A percentile compares a stretch with the other conserved stretches of the same genome.
Evolutionary conservation across 2,888 invertebrate species (phyloP).

Genomic region (Andrena haemorrhoa): DNA sequence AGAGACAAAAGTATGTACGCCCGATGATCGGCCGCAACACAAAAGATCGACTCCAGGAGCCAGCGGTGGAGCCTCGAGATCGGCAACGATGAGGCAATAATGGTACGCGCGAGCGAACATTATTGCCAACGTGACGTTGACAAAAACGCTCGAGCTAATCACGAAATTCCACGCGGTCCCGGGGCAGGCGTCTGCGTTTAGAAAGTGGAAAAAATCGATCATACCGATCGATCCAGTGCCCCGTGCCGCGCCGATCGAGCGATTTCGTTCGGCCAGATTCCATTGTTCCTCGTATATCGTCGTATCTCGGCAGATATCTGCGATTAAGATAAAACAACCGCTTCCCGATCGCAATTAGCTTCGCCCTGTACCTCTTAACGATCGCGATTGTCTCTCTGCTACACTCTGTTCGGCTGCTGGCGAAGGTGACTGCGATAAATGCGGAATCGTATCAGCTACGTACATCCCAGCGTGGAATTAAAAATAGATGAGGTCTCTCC

Average conservation of each 20-base stretch:
- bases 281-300: constrained; percentile 29
- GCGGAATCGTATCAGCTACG: neutral
- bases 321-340: neutral
- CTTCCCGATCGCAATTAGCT: constrained; percentile 16
- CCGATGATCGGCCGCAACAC: constrained; percentile 44
- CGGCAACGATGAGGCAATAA: constrained; percentile 76
- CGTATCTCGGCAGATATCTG: constrained; percentile 25
- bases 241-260: constrained; percentile 1
- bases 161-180: constrained; percentile 77
- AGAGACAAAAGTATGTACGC: constrained; percentile 11
- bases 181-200: constrained; percentile 74
- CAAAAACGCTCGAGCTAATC: constrained; percentile 77
- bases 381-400: neutral
- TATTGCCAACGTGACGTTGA: constrained; percentile 80
- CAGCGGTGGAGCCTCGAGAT: constrained; percentile 42
- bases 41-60: constrained; percentile 42
- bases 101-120: constrained; percentile 83
- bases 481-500: neutral
- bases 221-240: constrained; percentile 36
- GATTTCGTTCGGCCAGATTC: constrained; percentile 19
- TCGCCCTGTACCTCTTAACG: neutral
- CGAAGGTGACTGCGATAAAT: neutral
- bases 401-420: neutral
- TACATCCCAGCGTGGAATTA: neutral
- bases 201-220: constrained; percentile 81